A percentile compares a stretch with the other conserved stretches of the same genome.
phyloP scores from a whole-genome alignment of 2,888 invertebrate species.

The Nomada ferruginata region DNA sequence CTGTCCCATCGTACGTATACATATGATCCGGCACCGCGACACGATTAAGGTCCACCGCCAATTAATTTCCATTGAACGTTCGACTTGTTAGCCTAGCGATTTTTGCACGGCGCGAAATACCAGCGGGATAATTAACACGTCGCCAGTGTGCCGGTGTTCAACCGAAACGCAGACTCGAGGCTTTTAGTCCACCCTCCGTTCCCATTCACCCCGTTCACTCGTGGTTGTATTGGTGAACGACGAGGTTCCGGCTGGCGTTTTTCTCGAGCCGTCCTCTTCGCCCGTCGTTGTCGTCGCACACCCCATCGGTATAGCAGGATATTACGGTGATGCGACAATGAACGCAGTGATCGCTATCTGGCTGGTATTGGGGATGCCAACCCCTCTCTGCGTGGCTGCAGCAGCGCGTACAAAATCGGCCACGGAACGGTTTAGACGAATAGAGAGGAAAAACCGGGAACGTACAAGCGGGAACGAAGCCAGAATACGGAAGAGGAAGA shows the following conservation, averaged over 20 bases:
- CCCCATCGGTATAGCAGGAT: conserved; percentile 64
- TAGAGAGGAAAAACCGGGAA: conserved; percentile 15
- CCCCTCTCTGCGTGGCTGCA: conserved; percentile 41
- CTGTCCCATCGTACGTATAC: background rate
- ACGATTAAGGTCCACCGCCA: conserved; percentile 11
- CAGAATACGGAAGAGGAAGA: background rate
- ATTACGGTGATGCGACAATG: conserved; percentile 80
- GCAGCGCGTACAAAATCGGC: conserved; percentile 29
- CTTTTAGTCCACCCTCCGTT: conserved; percentile 75
- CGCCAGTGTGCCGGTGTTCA: conserved; percentile 62
- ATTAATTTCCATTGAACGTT: conserved; percentile 51
- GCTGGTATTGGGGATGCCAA: conserved; percentile 61
- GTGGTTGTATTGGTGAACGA: conserved; percentile 48
- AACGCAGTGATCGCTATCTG: conserved; percentile 79
- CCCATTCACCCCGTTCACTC: conserved; percentile 63
- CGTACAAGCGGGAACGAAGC: background rate
- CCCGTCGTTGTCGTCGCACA: conserved; percentile 29
- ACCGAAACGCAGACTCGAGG: conserved; percentile 75
- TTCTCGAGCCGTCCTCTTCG: conserved; percentile 38
- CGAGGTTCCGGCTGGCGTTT: conserved; percentile 37
- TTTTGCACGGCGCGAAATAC: conserved; percentile 36
- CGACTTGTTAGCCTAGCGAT: conserved; percentile 17
- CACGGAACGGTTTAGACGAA: conserved; percentile 26
- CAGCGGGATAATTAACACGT: conserved; percentile 71
- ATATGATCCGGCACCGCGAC: background rate